Conservation (phyloP, 1,140 invertebrate species). For the Drosophila trapezifrons region DNA sequence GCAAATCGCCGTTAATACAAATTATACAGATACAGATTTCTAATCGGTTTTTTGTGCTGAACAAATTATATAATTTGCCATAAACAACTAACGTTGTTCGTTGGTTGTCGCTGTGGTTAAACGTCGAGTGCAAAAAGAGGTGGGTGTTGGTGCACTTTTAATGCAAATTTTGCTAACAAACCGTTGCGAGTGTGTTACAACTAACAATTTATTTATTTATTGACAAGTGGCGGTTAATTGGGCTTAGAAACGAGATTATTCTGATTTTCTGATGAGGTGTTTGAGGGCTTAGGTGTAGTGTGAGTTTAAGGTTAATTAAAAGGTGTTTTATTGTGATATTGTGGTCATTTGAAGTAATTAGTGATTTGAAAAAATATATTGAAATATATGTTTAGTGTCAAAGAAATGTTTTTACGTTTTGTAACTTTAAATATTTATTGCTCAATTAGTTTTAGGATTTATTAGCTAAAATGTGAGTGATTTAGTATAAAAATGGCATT, state of each 20-base stretch:
- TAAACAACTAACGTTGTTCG: slow-evolving; percentile 50
- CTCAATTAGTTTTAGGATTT: neutral
- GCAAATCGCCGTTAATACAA: slow-evolving; percentile 39
- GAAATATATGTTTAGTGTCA: no score
- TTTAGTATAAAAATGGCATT: neutral
- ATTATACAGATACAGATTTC: slow-evolving; percentile 31
- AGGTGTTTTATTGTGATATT: neutral
- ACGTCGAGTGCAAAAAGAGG: slow-evolving; percentile 57
- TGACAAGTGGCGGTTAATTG: slow-evolving; percentile 12
- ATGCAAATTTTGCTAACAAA: slow-evolving; percentile 23
- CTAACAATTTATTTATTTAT: slow-evolving; percentile 14
- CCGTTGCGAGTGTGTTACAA: slow-evolving; percentile 14
- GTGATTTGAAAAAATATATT: no score
- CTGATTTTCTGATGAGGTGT: neutral
- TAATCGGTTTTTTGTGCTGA: slow-evolving; percentile 42
- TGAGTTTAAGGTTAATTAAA: neutral
- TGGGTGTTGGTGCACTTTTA: slow-evolving; percentile 50
- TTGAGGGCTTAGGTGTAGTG: neutral
- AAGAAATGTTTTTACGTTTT: no score
- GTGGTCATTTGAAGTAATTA: neutral
- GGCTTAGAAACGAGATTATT: slow-evolving; percentile 1
- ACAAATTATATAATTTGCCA: slow-evolving; percentile 71
- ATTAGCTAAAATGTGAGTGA: neutral
- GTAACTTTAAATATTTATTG: neutral
- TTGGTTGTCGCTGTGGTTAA: slow-evolving; percentile 38